A percentile compares a stretch with the other conserved stretches of the same genome.
Conservation (phyloP, 2,113 vertebrate genomes). For the Lophotis ruficrista region DNA sequence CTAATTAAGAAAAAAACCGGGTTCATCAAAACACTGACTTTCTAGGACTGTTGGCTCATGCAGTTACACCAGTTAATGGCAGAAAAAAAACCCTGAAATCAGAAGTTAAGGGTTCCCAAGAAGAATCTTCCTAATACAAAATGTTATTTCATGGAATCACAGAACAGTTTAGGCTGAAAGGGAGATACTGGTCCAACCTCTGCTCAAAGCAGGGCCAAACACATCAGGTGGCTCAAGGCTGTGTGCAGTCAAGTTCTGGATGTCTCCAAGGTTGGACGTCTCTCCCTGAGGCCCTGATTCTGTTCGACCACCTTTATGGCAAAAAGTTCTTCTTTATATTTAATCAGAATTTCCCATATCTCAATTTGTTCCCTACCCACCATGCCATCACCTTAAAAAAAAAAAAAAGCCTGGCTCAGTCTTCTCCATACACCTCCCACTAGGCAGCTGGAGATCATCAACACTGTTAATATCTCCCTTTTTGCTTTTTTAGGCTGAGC, state of each 20-base stretch:
- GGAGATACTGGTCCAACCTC: background rate
- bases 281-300: rapidly evolving
- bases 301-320: background rate
- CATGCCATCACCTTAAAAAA: too few species aligned
- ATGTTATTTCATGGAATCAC: background rate
- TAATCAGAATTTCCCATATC: background rate
- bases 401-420: background rate
- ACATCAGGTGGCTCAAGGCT: background rate
- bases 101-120: background rate
- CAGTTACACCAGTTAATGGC: background rate
- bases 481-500: background rate
- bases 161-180: background rate
- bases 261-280: background rate
- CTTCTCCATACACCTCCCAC: background rate
- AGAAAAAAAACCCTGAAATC: rapidly evolving
- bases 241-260: background rate
- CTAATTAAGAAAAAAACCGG: background rate
- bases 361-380: background rate
- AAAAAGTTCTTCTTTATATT: background rate
- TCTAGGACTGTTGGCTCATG: background rate
- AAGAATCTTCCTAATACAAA: background rate
- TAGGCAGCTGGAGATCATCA: background rate
- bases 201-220: background rate
- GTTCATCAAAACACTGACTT: background rate
- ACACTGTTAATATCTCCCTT: background rate